Evolutionary conservation across 92 coral and sea anemone species (phyloP).

Genomic region (Porites divaricata): DNA sequence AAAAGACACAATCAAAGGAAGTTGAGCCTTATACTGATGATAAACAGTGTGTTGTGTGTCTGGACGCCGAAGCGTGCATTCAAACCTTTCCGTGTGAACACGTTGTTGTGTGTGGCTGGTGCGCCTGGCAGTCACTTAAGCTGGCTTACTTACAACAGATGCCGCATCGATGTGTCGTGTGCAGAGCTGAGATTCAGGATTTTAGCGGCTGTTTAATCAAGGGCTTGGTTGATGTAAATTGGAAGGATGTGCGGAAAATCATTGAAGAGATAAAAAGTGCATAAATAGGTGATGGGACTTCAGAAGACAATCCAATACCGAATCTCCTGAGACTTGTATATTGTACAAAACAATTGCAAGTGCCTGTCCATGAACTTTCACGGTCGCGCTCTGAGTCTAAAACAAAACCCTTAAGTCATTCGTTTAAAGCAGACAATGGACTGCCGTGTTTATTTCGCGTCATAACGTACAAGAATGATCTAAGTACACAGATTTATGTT

Average conservation of each 20-base stretch:
- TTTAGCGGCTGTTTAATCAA: conserved; percentile 87
- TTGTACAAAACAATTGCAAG: no score
- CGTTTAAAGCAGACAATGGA: no score
- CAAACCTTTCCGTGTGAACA: conserved; percentile 88
- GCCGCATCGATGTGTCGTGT: conserved; percentile 88
- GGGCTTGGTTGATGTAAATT: conserved; percentile 78
- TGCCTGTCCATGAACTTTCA: no score
- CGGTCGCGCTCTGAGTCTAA: no score
- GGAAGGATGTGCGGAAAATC: conserved; percentile 88
- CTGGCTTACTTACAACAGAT: conserved; percentile 70
- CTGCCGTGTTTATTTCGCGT: no score
- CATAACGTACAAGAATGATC: no score
- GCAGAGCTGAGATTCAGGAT: conserved; percentile 87
- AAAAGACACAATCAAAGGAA: conserved; percentile 20
- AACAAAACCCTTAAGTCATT: no score
- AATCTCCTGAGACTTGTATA: no score
- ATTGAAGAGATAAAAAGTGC: conserved; percentile 77
- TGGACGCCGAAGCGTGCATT: conserved; percentile 84
- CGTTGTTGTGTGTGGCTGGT: conserved; percentile 89
- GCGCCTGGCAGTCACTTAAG: conserved; percentile 95
- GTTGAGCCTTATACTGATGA: conserved; percentile 36
- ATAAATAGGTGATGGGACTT: neutral
- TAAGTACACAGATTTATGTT: no score
- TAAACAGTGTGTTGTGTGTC: conserved; percentile 85
- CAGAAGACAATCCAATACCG: no score